These are phyloP conservation scores for Scelioninae gen. 2 DNA, from an alignment of 2,888 invertebrate genomes.

Conservation along the genomic window DNA sequence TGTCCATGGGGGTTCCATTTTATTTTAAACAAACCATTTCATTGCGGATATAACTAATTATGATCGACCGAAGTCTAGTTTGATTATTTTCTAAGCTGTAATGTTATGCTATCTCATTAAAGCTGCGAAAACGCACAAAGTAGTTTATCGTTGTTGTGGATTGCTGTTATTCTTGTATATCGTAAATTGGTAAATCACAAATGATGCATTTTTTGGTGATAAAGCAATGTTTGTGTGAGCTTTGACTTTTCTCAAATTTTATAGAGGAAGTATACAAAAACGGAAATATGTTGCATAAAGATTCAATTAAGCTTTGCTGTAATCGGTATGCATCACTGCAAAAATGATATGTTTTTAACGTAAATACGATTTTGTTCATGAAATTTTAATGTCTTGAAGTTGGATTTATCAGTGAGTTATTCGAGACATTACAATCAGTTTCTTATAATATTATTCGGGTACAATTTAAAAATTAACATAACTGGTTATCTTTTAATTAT, in stretches of 20 bases:
- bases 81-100: slow-evolving; percentile 53
- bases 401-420: no score
- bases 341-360: no score
- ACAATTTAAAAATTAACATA: no score
- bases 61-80: slow-evolving; percentile 53
- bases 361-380: no score
- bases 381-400: no score
- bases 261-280: not conserved
- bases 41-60: slow-evolving; percentile 44
- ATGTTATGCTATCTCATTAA: slow-evolving; percentile 53
- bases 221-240: slow-evolving; percentile 31
- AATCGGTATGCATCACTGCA: no score
- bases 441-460: no score
- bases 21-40: slow-evolving; percentile 10
- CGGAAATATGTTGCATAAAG: no score
- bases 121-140: slow-evolving; percentile 38
- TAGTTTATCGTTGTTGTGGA: slow-evolving; percentile 43
- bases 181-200: slow-evolving; percentile 45
- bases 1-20: slow-evolving; percentile 49
- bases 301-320: no score
- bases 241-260: slow-evolving; percentile 31
- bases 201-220: slow-evolving; percentile 45
- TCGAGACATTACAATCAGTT: not conserved
- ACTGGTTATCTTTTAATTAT: no score
- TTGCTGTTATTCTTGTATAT: slow-evolving; percentile 44